Percentiles rank a stretch among this genome's conserved stretches.
Conservation (phyloP, 1,140 invertebrate species). For the Ctenoplectra terminalis region DNA sequence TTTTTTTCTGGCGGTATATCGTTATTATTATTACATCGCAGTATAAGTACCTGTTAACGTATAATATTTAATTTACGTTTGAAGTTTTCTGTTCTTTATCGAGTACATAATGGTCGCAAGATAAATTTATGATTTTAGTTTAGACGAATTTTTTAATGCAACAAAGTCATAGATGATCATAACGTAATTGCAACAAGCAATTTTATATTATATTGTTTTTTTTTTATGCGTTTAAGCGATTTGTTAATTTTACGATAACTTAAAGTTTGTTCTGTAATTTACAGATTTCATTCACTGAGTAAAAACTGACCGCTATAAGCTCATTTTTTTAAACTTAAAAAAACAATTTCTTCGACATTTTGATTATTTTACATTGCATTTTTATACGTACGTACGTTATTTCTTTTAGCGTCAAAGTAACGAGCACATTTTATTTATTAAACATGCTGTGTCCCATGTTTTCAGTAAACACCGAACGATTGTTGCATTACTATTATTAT, state of each 20-base stretch:
- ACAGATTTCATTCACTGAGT: not conserved
- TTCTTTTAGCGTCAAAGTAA: slow-evolving; percentile 1
- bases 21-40: slow-evolving; percentile 24
- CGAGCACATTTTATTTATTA: slow-evolving; percentile 43
- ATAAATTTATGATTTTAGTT: slow-evolving; percentile 47
- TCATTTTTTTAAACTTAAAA: slow-evolving; percentile 57
- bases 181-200: not conserved
- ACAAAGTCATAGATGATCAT: slow-evolving; percentile 13
- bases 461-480: not conserved
- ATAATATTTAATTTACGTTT: slow-evolving; percentile 44
- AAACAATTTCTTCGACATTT: slow-evolving; percentile 37
- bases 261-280: not conserved
- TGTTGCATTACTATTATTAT: slow-evolving; percentile 26
- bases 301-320: slow-evolving; percentile 61
- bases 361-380: slow-evolving; percentile 35
- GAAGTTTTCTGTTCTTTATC: slow-evolving; percentile 62
- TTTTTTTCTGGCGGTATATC: not conserved
- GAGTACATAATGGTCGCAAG: slow-evolving; percentile 74
- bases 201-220: slow-evolving; percentile 8
- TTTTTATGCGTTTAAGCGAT: not conserved
- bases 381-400: not conserved
- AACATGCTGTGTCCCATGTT: slow-evolving; percentile 26
- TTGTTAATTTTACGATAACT: slow-evolving; percentile 12
- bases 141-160: slow-evolving; percentile 7
- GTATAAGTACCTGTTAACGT: slow-evolving; percentile 51